Conservation (phyloP, 2,113 vertebrate species). For the Mobula birostris region DNA sequence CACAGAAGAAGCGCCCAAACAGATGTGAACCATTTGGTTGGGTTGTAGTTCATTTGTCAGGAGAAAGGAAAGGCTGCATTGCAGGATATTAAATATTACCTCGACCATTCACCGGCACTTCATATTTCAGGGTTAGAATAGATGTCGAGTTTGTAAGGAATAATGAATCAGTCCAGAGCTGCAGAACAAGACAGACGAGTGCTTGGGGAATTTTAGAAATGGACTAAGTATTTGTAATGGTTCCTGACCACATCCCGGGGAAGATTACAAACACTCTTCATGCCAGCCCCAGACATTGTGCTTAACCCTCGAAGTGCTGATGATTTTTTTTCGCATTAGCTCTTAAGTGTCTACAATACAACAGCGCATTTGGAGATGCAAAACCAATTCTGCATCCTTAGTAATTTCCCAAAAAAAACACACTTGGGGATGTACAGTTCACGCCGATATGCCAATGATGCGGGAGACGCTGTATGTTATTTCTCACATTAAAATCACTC, state of each 20-base stretch:
- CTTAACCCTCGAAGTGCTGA: not conserved
- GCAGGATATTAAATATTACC: slow-evolving; percentile 69
- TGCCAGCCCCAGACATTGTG: not conserved
- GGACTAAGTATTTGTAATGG: slow-evolving; percentile 9
- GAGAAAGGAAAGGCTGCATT: slow-evolving; percentile 53
- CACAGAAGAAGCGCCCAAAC: slow-evolving; percentile 58
- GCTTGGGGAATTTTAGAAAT: slow-evolving; percentile 32
- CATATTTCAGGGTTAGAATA: slow-evolving; percentile 64
- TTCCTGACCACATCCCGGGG: slow-evolving; percentile 15
- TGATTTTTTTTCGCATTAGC: not conserved
- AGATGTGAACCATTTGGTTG: slow-evolving; percentile 63
- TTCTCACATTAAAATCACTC: not conserved
- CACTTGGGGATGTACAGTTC: not conserved
- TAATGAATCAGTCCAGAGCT: slow-evolving; percentile 59
- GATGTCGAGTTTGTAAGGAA: slow-evolving; percentile 50
- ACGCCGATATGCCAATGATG: not conserved
- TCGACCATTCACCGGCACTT: slow-evolving; percentile 62
- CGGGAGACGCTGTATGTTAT: not conserved
- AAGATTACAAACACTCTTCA: slow-evolving; percentile 10
- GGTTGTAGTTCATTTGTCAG: slow-evolving; percentile 63
- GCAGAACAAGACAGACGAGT: slow-evolving; percentile 56
- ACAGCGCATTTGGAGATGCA: not conserved
- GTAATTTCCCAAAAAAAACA: not conserved
- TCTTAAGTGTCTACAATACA: too few species aligned
- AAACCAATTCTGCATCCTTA: not conserved